Conservation (phyloP, 2,888 invertebrate genomes). For the Tethea ocularis region DNA sequence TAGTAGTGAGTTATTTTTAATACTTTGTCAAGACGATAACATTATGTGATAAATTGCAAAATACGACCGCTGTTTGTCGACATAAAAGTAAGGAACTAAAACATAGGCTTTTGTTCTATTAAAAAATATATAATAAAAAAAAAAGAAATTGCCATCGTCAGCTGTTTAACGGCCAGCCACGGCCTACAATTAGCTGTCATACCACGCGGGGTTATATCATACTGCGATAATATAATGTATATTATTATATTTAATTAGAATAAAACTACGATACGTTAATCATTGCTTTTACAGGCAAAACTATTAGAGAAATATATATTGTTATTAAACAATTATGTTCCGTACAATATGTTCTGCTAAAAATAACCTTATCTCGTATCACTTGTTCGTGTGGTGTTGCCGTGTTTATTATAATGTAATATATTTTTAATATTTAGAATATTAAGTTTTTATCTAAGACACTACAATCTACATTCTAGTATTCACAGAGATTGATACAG, state of each 20-base stretch:
- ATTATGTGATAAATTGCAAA: slow-evolving; percentile 10
- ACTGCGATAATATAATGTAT: slow-evolving; percentile 39
- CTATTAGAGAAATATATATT: slow-evolving; percentile 69
- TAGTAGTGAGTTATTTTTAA: slow-evolving; percentile 39
- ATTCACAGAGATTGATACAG: slow-evolving; percentile 81
- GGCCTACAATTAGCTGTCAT: slow-evolving; percentile 54
- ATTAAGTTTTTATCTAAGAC: slow-evolving; percentile 79
- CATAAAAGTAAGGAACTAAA: slow-evolving; percentile 48
- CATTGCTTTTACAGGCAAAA: slow-evolving; percentile 71
- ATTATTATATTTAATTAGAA: slow-evolving; percentile 27
- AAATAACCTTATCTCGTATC: slow-evolving; percentile 77
- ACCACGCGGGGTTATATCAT: slow-evolving; percentile 47
- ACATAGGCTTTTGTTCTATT: slow-evolving; percentile 27
- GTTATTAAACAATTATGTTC: slow-evolving; percentile 50
- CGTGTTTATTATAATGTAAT: slow-evolving; percentile 44
- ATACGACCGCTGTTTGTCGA: slow-evolving; percentile 3
- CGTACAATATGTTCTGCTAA: slow-evolving; percentile 60
- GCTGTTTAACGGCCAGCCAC: slow-evolving; percentile 65
- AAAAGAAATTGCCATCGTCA: slow-evolving; percentile 41
- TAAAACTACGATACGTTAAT: slow-evolving; percentile 58
- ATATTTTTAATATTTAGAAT: slow-evolving; percentile 74
- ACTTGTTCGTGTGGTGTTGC: slow-evolving; percentile 81
- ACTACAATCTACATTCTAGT: slow-evolving; percentile 79
- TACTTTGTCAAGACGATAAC: slow-evolving; percentile 39
- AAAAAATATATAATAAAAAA: slow-evolving; percentile 21